Base-by-base conservation (phyloP, 2,888 invertebrate genomes). In the Scaptomyza reducta region DNA sequence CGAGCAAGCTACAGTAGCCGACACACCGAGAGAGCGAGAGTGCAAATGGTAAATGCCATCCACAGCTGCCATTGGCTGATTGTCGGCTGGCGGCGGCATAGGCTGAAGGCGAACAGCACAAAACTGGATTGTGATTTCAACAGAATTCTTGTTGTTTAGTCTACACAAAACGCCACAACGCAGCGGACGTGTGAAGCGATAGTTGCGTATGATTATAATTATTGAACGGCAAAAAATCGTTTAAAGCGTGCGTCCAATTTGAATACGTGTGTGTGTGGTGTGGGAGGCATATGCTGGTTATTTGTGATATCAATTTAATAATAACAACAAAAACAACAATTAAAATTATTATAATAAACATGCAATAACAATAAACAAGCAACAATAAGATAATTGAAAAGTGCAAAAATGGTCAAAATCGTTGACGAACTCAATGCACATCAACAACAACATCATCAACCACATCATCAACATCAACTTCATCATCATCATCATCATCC, bases 401-500 rank as follows among this genome's bases (percentile, higher is more conserved):
- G 74, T 59, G 65, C 64, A 66, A 89, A 71, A 82, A 91, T 91
- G 91, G 91, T 91, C 76, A 91, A 91, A 82, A 90, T 91, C 72
- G 81, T 81, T 65, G 90, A 90, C 38, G 90, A 89, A 67, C 79
- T 90, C 53, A 88, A 88, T 77, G 86, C 75, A 58, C 73, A 68
- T 45, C 50, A 50, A 38, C 74, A 70, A 41, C 61, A 59, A 56
- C 27, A 27, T 4, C 74, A 74, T 46, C 69, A 73, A 27, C 76
- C 64, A n/a, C 61, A 66, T 14, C 61, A 71, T 57, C 54, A 68
- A 18, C 68, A 72, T 41, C 54, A 63, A 35, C 42, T 33, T 42
- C 74, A 66, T 44, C 60, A 71, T 50, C 61, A 71, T 61, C 50
- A 68, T 40, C 67, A 58, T 33, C 63, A 58, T 49, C 41, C 58